phyloP scores from a whole-genome alignment of 2,797 vertebrate species.

The Ibycter americanus region DNA sequence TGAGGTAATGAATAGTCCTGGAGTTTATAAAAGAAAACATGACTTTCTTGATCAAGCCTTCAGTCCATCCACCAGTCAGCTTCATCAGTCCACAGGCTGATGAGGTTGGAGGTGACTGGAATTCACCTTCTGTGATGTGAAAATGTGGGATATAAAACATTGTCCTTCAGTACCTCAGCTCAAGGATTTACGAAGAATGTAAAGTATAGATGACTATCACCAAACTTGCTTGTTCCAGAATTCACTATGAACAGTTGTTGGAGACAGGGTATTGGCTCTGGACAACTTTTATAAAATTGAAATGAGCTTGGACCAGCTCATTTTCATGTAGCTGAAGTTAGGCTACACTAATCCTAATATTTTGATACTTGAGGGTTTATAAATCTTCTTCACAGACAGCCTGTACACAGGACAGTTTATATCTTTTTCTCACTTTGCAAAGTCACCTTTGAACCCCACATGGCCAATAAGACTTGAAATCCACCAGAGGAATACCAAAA shows the following conservation, averaged over 20 bases:
- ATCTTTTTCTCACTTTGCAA: neutral
- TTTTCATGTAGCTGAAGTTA: neutral
- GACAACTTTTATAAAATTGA: neutral
- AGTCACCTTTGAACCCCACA: neutral
- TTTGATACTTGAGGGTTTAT: neutral
- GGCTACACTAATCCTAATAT: neutral
- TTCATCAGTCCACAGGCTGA: neutral
- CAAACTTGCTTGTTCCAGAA: neutral
- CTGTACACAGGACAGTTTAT: neutral
- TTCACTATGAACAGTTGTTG: neutral
- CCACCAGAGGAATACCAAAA: neutral
- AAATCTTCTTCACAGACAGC: neutral
- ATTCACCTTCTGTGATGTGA: neutral
- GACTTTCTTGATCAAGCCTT: neutral
- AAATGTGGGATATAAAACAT: neutral
- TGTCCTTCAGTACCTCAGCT: neutral
- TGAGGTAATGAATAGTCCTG: neutral
- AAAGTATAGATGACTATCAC: neutral
- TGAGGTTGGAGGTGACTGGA: neutral
- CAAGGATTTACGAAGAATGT: neutral
- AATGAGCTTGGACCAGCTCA: neutral
- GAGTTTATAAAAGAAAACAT: neutral
- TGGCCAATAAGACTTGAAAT: neutral
- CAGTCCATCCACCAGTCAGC: too few relatives aligned
- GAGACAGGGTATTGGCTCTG: neutral